Evolutionary conservation across 64 coral and sea anemone species (phyloP).

Genomic region (Acropora tenuis): DNA sequence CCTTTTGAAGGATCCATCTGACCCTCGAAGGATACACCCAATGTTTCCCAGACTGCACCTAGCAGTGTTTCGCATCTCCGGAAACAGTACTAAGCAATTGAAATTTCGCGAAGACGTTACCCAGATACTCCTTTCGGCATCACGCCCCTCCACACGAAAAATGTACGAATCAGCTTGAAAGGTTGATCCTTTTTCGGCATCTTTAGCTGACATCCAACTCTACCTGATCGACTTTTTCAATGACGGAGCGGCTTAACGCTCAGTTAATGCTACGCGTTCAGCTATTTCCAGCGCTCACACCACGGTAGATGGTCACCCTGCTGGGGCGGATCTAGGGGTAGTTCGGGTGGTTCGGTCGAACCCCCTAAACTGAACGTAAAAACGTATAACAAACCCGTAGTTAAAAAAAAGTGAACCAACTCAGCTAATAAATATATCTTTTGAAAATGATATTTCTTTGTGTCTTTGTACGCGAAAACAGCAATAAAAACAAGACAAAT

Average conservation of each 20-base stretch:
- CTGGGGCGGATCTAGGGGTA: too few relatives aligned
- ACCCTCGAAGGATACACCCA: constrained; percentile 4
- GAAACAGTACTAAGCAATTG: constrained; percentile 7
- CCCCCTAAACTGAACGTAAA: too few relatives aligned
- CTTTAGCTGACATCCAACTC: constrained; percentile 11
- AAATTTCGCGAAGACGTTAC: constrained; percentile 27
- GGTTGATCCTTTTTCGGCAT: constrained; percentile 10
- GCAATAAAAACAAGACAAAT: too few relatives aligned
- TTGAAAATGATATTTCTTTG: too few relatives aligned
- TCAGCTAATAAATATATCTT: too few relatives aligned
- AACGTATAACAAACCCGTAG: too few relatives aligned
- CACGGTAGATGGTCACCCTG: not conserved
- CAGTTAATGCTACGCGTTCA: constrained; percentile 21
- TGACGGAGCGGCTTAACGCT: not conserved
- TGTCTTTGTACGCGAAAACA: too few relatives aligned
- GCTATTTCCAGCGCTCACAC: constrained; percentile 22
- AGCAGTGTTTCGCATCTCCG: constrained; percentile 24
- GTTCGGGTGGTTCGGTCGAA: too few relatives aligned
- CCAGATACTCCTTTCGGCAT: constrained; percentile 27
- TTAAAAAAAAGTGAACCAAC: too few relatives aligned
- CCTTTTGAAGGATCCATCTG: not conserved
- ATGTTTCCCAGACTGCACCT: constrained; percentile 25
- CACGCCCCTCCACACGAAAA: constrained; percentile 39
- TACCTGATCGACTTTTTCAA: constrained; percentile 29
- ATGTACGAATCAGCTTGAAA: constrained; percentile 18